Evolutionary conservation across 2,888 invertebrate species (phyloP), one percentile per base, ranked within the genome.

Genomic region (Drosophila paranaensis): DNA sequence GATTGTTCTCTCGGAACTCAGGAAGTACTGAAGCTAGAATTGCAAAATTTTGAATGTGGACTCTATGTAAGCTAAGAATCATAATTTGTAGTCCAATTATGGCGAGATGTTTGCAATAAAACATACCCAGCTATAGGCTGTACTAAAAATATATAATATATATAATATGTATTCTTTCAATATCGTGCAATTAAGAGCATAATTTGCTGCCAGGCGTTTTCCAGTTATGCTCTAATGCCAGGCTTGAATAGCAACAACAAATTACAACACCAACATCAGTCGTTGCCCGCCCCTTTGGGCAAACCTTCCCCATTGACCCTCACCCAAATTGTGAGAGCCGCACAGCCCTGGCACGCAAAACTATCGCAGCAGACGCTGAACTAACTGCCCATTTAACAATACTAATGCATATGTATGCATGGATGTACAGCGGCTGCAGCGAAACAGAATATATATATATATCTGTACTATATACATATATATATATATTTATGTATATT

Each of bases 241-340:
- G 60, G 39, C 40, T 57, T 43, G 43, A 50, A 57, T 45, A 33
- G 35, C n/a, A 64, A 54, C 35, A 35, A 45, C 13, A 51, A 57
- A 40, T 13, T 35, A 20, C n/a, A 51, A 35, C 33, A 53, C 4
- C 35, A 16, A 20, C 3, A 40, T 2, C 6, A 46, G 6, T 10
- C 20, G 30, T 20, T 14, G 27, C 16, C 51, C 79, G 64, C 79
- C 76, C 75, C 64, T 51, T 75, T 70, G 70, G 51, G 69, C 64
- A 62, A 66, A 74, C 81, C 85, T 84, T 82, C 82, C 80, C 82
- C 68, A 71, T 63, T 88, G 88, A 82, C 88, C 83, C 87, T 83
- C 86, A 88, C 83, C 88, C 72, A 88, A 83, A 88, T 86, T 61
- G 74, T 51, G 61, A 27, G 53, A 62, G 62, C 58, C 66, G 14